Evolutionary conservation across 2,797 vertebrate species (phyloP), one percentile per base, ranked within the genome.

Genomic region (Amblyraja radiata): DNA sequence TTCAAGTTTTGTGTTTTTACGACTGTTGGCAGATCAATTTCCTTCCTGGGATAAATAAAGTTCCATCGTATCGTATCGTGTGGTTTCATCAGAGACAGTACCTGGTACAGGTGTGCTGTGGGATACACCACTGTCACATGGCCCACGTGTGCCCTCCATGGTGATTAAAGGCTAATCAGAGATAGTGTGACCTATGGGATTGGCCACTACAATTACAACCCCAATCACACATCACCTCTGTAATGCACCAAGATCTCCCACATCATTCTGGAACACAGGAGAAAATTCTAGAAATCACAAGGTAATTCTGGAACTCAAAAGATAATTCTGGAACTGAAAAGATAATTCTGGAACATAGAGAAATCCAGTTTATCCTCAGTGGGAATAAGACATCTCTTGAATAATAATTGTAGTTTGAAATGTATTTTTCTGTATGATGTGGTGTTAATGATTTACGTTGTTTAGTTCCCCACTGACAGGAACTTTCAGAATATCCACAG

Each of bases 401-500:
- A 71, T 76, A 46, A n/a, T 21, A 74, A 92, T 18, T 68, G 61
- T n/a, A 68, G 84, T 10, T 68, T 68, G n/a, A 68, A 88, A 88
- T 68, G 65, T 88, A 65, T 68, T 88, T 88, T 88, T 88, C 63
- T 36, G 63, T 65, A 61, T 32, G 65, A 32, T 68, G 61, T 68
- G 90, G 21, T 74, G 90, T 74, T 91, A 25, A 10, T 54, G 10
- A 92, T 92, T 92, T 58, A 92, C 68, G 46, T 58, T 36, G 28
- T 76, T 46, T 74, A 76, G 74, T 54, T 28, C 54, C 28, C 28
- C 71, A 76, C 9, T 92, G 90, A 54, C 68, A 92, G 39, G 36
- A 54, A 92, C 65, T 92, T 73, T 18, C 23, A 92, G 36, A 74
- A 76, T 76, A n/a, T 46, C 90, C 36, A 68, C 68, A 58, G 90